A percentile compares a stretch with the other conserved stretches of the same genome.
These are phyloP conservation scores for Andrena fulva DNA, from an alignment of 2,888 invertebrate species.

Conservation along the genomic window DNA sequence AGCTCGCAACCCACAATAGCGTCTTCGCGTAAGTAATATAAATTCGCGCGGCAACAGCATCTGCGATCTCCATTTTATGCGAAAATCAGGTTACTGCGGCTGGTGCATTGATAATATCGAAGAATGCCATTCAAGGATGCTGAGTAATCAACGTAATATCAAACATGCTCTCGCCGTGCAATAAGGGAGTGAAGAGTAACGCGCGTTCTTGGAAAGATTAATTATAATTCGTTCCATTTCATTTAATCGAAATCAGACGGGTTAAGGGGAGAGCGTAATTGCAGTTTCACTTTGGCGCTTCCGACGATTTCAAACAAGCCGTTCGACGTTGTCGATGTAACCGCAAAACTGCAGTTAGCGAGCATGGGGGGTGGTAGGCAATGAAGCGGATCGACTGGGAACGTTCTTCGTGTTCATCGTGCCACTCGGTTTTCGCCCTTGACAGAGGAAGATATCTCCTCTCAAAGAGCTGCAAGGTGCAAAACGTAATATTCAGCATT, in stretches of 20 bases:
- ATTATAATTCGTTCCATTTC: conserved; percentile 15
- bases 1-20: conserved; percentile 16
- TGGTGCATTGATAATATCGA: no score
- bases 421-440: conserved; percentile 8
- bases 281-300: neutral
- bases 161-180: no score
- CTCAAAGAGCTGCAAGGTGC: conserved; percentile 60
- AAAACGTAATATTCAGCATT: conserved; percentile 72
- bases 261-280: neutral
- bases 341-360: neutral
- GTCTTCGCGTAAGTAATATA: conserved; percentile 25
- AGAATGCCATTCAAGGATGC: no score
- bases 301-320: neutral
- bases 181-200: neutral
- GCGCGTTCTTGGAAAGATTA: neutral
- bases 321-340: neutral
- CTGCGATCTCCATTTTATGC: conserved; percentile 16
- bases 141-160: no score
- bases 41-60: conserved; percentile 29
- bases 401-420: conserved; percentile 17
- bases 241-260: conserved; percentile 6
- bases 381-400: conserved; percentile 29
- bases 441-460: conserved; percentile 10
- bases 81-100: no score
- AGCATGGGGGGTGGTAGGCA: neutral